Conservation (phyloP, 2,113 vertebrate genomes). For the Phoxinus phoxinus region DNA sequence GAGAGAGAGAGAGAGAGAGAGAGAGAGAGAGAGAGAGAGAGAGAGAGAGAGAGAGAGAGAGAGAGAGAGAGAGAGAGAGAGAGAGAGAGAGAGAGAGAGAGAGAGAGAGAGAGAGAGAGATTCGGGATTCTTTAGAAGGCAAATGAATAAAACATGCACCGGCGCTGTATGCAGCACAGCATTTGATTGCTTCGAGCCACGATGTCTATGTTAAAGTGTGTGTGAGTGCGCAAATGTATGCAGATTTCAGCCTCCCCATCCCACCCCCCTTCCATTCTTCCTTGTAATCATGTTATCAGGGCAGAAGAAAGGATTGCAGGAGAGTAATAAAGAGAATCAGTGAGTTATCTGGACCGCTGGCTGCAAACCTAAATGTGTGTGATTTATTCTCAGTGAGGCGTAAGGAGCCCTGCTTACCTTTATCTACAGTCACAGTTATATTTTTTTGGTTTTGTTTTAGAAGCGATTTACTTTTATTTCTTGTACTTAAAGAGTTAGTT, state of each 20-base stretch:
- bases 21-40: neutral
- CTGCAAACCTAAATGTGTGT: conserved; percentile 24
- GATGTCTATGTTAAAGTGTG: conserved; percentile 29
- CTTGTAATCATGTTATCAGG: conserved; percentile 52
- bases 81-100: neutral
- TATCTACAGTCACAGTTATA: neutral
- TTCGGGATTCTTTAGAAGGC: neutral
- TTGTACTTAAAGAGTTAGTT: neutral
- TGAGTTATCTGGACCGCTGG: conserved; percentile 49
- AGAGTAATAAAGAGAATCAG: conserved; percentile 43
- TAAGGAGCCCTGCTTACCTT: neutral
- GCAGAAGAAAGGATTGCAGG: conserved; percentile 45
- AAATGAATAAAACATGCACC: conserved; percentile 47
- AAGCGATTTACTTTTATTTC: neutral
- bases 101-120: neutral
- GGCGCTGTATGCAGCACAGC: neutral
- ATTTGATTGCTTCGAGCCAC: conserved; percentile 25
- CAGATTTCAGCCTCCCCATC: conserved; percentile 55
- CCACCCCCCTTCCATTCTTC: conserved; percentile 22
- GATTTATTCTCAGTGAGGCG: neutral
- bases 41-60: neutral
- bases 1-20: too few relatives aligned
- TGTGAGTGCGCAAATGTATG: conserved; percentile 57
- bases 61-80: neutral
- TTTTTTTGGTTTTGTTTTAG: neutral